Evolutionary conservation across 2,113 vertebrate genomes (phyloP), one percentile per base, ranked within the genome.

Genomic region (Cyanoliseus patagonus): DNA sequence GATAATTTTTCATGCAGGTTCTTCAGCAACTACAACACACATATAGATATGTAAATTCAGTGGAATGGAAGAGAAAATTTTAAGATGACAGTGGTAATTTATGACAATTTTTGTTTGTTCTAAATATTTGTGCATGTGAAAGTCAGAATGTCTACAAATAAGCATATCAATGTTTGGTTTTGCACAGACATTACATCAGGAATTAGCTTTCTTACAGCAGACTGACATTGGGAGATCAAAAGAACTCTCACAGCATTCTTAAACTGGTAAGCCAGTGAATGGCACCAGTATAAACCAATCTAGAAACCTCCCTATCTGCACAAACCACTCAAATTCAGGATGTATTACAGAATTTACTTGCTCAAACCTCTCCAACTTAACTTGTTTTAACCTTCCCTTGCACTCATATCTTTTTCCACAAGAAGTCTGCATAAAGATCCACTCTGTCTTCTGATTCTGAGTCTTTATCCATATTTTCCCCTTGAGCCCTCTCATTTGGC

Each of bases 241-340:
- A 85, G 82, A 88, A 69, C 47, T 93, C 90, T 78, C 70, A 94
- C 20, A 73, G 77, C 86, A 82, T 83, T 79, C 74, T 81, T 75
- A 53, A 86, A 94, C 46, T 41, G 35, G 42, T 61, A 89, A 89
- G 17, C 44, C 84, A 91, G 79, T n/a, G 57, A 91, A 91, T 61
- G 23, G 20, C 33, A 64, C n/a, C 39, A 68, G 27, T 13, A 28
- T 25, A 66, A 76, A 84, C 7, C 23, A 31, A 42, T 47, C 39
- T 22, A 67, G 51, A 70, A 73, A 55, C 25, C 33, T 53, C 72
- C 39, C 52, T 63, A 30, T 22, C 39, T 11, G 19, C 76, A 86
- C 19, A 74, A 17, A 83, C 37, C 23, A 14, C 25, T 59, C 46
- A 51, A 3, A 23, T 91, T 88, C 2, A 39, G 46, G 42, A 39